Evolutionary conservation across 2,113 vertebrate species (phyloP).

Genomic region (Dasyurus viverrinus): DNA sequence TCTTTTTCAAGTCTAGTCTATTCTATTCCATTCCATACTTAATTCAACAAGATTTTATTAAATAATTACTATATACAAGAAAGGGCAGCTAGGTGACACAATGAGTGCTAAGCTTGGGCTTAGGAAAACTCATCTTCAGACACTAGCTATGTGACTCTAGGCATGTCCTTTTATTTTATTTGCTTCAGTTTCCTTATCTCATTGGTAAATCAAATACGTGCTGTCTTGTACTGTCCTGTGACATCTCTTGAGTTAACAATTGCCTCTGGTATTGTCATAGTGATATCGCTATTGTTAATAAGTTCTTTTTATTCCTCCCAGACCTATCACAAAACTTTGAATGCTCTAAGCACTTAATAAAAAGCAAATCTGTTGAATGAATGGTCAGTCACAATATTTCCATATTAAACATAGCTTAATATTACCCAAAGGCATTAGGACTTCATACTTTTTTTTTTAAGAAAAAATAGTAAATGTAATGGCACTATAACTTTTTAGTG

Average conservation of each 20-base stretch:
- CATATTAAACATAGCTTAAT: not conserved
- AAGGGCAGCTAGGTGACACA: too few species aligned
- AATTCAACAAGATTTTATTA: not conserved
- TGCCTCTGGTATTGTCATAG: constrained; percentile 32
- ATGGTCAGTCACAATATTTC: not conserved
- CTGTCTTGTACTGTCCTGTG: not conserved
- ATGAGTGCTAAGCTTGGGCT: too few species aligned
- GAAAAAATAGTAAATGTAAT: not conserved
- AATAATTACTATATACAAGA: not conserved
- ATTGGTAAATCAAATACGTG: not conserved
- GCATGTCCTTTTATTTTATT: too few species aligned
- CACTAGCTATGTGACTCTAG: too few species aligned
- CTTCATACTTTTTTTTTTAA: not conserved
- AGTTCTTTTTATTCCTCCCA: not conserved
- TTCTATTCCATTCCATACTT: not conserved
- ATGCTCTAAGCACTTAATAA: accelerated
- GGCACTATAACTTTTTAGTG: constrained; percentile 55
- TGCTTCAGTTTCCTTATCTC: too few species aligned
- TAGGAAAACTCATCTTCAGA: too few species aligned
- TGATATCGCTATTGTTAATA: constrained; percentile 36
- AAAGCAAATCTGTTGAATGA: not conserved
- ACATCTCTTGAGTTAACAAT: not conserved
- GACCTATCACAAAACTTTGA: not conserved
- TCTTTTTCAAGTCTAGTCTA: not conserved
- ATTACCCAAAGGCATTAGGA: not conserved